Evolutionary conservation across 1,140 invertebrate species (phyloP).

Genomic region (Amyelois transitella): DNA sequence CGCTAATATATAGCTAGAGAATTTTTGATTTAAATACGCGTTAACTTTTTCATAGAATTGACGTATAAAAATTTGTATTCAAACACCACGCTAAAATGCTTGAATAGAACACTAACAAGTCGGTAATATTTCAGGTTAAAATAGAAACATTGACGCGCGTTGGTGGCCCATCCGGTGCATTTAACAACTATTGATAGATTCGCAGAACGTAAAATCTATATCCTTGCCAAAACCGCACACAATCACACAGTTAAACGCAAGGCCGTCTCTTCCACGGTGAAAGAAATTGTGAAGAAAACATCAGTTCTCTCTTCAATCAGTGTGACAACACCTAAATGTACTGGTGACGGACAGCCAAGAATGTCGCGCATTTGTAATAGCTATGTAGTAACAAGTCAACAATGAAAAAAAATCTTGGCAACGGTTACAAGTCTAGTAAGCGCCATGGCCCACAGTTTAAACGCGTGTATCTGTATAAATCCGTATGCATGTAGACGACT

Average conservation of each 20-base stretch:
- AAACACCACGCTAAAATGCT: conserved; percentile 3
- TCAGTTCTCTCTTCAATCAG: conserved; percentile 30
- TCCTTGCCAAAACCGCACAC: conserved; percentile 30
- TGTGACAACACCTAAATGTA: conserved; percentile 27
- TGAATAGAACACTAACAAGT: conserved; percentile 45
- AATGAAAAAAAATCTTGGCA: conserved; percentile 61
- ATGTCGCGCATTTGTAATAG: conserved; percentile 37
- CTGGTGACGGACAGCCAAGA: conserved; percentile 38
- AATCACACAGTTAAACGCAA: conserved; percentile 6
- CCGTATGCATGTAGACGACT: conserved; percentile 21
- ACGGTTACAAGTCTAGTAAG: conserved; percentile 36
- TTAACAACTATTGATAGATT: conserved; percentile 34
- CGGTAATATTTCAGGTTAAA: conserved; percentile 51
- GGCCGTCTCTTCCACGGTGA: neutral
- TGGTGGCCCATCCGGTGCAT: conserved; percentile 33
- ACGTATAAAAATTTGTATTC: too few relatives aligned
- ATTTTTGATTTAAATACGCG: too few relatives aligned
- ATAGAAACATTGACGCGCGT: conserved; percentile 43
- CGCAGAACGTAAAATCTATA: conserved; percentile 22
- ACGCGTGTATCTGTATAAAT: conserved; percentile 20
- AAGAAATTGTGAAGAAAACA: conserved; percentile 9
- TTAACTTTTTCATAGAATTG: too few relatives aligned
- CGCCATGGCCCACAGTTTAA: conserved; percentile 45
- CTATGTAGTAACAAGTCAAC: conserved; percentile 37
- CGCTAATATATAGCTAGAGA: too few relatives aligned